Conservation (phyloP, 1,140 invertebrate species). For the Ceratina calcarata region DNA sequence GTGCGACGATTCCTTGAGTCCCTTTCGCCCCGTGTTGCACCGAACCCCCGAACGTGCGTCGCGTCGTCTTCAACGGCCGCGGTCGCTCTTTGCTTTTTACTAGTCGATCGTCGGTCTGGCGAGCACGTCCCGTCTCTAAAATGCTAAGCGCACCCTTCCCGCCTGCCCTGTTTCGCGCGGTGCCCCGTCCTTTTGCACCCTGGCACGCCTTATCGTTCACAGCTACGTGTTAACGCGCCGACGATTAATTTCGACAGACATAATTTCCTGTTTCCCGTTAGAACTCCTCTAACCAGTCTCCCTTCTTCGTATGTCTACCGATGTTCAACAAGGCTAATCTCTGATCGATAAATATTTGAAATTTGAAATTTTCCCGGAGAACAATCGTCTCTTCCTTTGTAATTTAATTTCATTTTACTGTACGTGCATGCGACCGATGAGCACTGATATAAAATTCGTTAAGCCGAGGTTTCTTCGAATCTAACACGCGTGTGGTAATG, state of each 20-base stretch:
- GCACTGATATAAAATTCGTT: conserved; percentile 10
- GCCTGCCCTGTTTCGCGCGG: conserved; percentile 24
- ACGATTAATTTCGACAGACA: conserved; percentile 44
- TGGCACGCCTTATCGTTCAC: neutral
- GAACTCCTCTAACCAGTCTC: neutral
- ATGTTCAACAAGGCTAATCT: too few species aligned
- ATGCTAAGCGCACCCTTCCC: conserved; percentile 33
- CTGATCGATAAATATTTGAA: too few species aligned
- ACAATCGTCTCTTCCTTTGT: too few species aligned
- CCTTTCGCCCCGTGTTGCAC: neutral
- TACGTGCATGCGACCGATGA: neutral
- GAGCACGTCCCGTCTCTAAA: conserved; percentile 54
- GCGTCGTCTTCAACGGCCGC: neutral
- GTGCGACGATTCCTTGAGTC: conserved; percentile 63
- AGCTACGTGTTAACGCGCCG: conserved; percentile 23
- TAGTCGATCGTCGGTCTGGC: conserved; percentile 52
- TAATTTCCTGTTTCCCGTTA: conserved; percentile 22
- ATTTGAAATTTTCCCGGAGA: too few species aligned
- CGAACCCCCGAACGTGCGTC: neutral
- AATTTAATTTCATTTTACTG: too few species aligned
- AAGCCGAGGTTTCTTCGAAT: conserved; percentile 24
- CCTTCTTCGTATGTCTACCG: neutral
- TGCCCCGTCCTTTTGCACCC: conserved; percentile 5
- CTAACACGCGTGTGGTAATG: conserved; percentile 13
- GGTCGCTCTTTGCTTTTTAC: conserved; percentile 19